Evolutionary conservation across 2,113 vertebrate genomes (phyloP).

Genomic region (Hystrix cristata): DNA sequence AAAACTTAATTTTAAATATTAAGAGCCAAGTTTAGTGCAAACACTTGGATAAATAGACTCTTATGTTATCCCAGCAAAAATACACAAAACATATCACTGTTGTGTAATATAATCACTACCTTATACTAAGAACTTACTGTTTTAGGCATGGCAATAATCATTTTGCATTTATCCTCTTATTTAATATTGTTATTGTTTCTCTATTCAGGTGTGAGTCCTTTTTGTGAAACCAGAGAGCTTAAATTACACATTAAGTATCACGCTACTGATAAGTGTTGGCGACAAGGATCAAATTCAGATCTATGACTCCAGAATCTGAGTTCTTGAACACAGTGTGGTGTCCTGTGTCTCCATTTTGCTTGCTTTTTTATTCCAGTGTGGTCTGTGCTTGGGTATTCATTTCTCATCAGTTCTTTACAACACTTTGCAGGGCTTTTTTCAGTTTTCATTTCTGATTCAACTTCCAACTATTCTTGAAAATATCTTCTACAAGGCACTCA

Average conservation of each 20-base stretch:
- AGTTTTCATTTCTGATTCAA: not conserved
- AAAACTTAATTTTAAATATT: slow-evolving; percentile 46
- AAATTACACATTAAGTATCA: not conserved
- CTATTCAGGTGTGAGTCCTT: not conserved
- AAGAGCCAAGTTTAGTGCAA: slow-evolving; percentile 12
- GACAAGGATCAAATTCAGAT: not conserved
- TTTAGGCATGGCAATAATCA: not conserved
- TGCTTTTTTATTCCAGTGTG: not conserved
- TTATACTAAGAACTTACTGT: slow-evolving; percentile 3
- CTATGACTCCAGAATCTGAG: not conserved
- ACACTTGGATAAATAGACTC: not conserved
- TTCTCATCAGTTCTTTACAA: not conserved
- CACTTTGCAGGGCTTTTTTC: not conserved
- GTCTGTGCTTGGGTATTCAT: not conserved
- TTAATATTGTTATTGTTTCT: slow-evolving; percentile 2
- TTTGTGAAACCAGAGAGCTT: not conserved
- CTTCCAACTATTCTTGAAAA: not conserved
- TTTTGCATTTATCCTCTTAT: slow-evolving; percentile 7
- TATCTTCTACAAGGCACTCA: not conserved
- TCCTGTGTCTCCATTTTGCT: not conserved
- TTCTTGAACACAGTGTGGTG: not conserved
- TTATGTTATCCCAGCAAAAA: slow-evolving; percentile 32
- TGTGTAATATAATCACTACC: not conserved
- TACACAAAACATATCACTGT: not conserved
- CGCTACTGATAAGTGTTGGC: not conserved